phyloP scores from a whole-genome alignment of 2,113 vertebrate species.

The Platichthys stellatus region DNA sequence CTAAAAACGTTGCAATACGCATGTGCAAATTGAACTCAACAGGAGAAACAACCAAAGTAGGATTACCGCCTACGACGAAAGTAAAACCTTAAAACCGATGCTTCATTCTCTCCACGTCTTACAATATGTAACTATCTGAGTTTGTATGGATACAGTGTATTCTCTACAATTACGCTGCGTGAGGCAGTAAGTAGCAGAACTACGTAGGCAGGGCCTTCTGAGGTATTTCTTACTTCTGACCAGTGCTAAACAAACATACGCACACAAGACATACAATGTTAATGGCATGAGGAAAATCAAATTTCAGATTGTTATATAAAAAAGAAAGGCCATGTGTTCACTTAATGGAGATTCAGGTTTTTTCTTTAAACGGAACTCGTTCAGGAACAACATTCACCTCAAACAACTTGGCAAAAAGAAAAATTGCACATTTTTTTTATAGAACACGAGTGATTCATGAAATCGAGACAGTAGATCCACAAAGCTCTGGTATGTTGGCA shows the following conservation, averaged over 20 bases:
- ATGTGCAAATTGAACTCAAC: constrained; percentile 62
- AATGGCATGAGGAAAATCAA: constrained; percentile 37
- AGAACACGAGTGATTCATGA: neutral
- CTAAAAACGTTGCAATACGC: constrained; percentile 44
- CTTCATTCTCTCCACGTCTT: constrained; percentile 8
- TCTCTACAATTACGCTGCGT: constrained; percentile 45
- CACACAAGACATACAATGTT: constrained; percentile 28
- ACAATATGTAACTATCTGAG: constrained; percentile 16
- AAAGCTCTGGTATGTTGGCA: constrained; percentile 23
- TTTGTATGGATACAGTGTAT: constrained; percentile 49
- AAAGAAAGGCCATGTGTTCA: constrained; percentile 19
- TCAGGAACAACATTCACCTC: constrained; percentile 18
- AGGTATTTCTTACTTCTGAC: constrained; percentile 73
- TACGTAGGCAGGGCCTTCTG: constrained; percentile 61
- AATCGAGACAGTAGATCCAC: constrained; percentile 6
- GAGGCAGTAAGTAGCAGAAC: constrained; percentile 60
- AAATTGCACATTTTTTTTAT: neutral
- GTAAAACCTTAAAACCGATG: constrained; percentile 8
- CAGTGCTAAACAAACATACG: constrained; percentile 48
- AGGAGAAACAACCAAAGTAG: constrained; percentile 38
- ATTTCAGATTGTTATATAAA: neutral
- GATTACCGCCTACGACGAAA: constrained; percentile 18
- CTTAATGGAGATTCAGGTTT: neutral
- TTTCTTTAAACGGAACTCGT: constrained; percentile 1
- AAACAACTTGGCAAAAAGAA: constrained; percentile 16